Evolutionary conservation across 2,797 vertebrate genomes (phyloP), one percentile per base, ranked within the genome.

Genomic region (Sebastes steindachneri): DNA sequence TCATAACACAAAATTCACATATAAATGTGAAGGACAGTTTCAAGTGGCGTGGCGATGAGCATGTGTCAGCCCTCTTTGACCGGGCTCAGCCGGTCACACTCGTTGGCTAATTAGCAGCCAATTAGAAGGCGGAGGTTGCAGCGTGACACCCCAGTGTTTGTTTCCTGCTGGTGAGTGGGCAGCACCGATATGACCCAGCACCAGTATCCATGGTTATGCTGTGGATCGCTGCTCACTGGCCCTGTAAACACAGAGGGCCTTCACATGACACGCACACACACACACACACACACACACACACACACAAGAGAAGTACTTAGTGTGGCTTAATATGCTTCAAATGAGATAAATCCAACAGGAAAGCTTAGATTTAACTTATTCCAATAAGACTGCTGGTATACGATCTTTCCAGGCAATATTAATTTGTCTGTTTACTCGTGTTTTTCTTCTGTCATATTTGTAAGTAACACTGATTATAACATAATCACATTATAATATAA

Each of bases 81-180:
- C 9, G 51, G 51, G 21, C 60, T 71, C 23, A 23, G 25, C 57
- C 41, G 89, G 89, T 94, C 85, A 82, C 17, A 23, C 79, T 63
- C 17, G 4, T 89, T 80, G 33, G 70, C 88, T 91, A 89, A 92
- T 95, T 93, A 93, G 92, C 85, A 90, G 89, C 89, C 83, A 93
- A 91, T 94, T 93, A 92, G 80, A 83, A 89, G 68, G 87, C 77
- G 21, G 77, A 76, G 72, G 82, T 86, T 89, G 86, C 78, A 87
- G 73, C 68, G 37, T 89, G 86, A 92, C 84, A 73, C 77, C 70
- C 62, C 71, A 48, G 33, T 92, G 90, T 93, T 93, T 93, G 90
- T 93, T 94, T 92, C 86, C 83, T 81, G 68, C 87, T 58, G 77
- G 51, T 53, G 83, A 75, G 75, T 53, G 84, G 60, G 85, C 80